Percentiles rank a stretch among this genome's conserved stretches.
Evolutionary conservation across 2,888 invertebrate genomes (phyloP).

Genomic region (Hydroisotoma schaefferi): DNA sequence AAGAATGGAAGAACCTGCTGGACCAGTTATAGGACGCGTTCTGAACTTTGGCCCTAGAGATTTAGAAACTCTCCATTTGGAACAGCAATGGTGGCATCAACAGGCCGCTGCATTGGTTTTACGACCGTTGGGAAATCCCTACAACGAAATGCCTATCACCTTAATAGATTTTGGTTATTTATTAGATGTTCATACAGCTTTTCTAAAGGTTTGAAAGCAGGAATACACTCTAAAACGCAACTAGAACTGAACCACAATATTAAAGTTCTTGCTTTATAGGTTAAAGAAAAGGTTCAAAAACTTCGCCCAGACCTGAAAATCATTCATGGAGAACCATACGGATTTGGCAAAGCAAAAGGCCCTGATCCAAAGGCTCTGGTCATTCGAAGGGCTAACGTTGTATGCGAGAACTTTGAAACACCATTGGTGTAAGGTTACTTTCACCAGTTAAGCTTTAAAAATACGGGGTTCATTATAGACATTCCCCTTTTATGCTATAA

Average conservation of each 20-base stretch:
- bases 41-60: conserved; percentile 14
- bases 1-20: conserved; percentile 22
- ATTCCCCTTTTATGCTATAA: no score
- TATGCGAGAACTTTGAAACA: conserved; percentile 53
- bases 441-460: no score
- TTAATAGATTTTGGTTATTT: conserved; percentile 57
- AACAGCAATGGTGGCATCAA: conserved; percentile 52
- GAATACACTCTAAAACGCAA: no score
- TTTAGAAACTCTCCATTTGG: conserved; percentile 20
- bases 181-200: conserved; percentile 54
- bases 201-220: conserved; percentile 53
- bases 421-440: conserved; percentile 41
- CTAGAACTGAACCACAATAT: background rate
- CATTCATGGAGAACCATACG: conserved; percentile 54
- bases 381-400: conserved; percentile 55
- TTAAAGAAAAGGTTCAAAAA: conserved; percentile 46
- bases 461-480: no score
- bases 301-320: conserved; percentile 50
- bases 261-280: conserved; percentile 22
- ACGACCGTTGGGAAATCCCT: conserved; percentile 51
- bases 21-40: conserved; percentile 11
- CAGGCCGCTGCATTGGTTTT: conserved; percentile 55
- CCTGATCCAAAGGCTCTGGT: conserved; percentile 55
- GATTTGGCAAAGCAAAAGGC: conserved; percentile 55
- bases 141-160: conserved; percentile 50